Evolutionary conservation across 2,113 vertebrate genomes (phyloP).

Genomic region (Lota lota): DNA sequence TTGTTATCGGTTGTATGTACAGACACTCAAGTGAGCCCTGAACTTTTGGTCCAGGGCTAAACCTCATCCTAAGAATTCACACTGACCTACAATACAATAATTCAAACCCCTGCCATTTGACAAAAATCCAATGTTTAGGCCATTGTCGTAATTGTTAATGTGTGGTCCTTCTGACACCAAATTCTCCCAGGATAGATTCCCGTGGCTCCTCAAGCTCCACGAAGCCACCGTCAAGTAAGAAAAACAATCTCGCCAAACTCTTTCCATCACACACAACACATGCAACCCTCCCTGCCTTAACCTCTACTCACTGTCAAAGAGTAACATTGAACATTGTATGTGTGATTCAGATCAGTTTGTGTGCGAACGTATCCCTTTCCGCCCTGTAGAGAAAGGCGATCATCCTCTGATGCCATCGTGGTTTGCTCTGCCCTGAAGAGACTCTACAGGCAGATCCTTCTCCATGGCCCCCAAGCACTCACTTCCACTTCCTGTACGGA

Average conservation of each 20-base stretch:
- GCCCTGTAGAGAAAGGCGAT: constrained; percentile 65
- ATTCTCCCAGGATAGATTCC: constrained; percentile 80
- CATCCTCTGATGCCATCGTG: constrained; percentile 69
- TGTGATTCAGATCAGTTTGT: neutral
- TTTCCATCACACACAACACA: neutral
- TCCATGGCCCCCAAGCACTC: constrained; percentile 57
- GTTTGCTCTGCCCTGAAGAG: constrained; percentile 87
- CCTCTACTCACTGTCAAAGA: no score
- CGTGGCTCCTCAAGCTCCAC: constrained; percentile 85
- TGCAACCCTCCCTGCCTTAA: neutral
- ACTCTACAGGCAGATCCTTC: constrained; percentile 78
- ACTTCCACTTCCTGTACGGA: neutral
- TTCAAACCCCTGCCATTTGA: no score
- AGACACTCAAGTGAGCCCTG: no score
- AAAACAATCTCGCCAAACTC: neutral
- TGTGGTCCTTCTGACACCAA: constrained; percentile 2
- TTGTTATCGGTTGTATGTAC: no score
- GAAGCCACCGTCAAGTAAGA: constrained; percentile 80
- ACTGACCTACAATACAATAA: no score
- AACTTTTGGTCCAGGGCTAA: no score
- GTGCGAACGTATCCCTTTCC: neutral
- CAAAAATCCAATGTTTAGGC: no score
- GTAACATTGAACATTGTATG: no score
- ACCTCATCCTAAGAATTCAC: no score
- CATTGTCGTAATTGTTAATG: no score